phyloP scores from a whole-genome alignment of 2,113 vertebrate species.

The Mormyrus iriodes region DNA sequence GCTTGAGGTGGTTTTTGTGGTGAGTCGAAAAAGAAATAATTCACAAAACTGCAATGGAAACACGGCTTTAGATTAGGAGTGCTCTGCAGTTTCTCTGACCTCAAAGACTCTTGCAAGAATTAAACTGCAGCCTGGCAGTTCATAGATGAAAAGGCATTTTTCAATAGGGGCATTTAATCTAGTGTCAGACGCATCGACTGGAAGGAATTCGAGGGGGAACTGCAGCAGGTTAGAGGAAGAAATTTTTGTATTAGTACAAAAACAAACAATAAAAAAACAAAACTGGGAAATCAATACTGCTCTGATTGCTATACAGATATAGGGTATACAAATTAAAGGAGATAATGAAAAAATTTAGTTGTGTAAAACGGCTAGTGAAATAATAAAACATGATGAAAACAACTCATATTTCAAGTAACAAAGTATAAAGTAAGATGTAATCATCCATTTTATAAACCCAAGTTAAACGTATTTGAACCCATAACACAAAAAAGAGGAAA shows the following conservation, averaged over 20 bases:
- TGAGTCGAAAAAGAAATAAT: neutral
- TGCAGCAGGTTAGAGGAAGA: neutral
- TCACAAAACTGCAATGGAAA: neutral
- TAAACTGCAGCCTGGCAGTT: neutral
- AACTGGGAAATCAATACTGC: conserved; percentile 11
- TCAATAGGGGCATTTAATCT: conserved; percentile 12
- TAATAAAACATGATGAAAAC: neutral
- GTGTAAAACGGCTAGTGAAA: neutral
- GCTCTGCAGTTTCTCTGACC: neutral
- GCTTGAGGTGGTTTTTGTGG: neutral
- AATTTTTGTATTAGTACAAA: neutral
- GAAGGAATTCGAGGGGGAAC: conserved; percentile 8
- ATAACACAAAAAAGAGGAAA: neutral
- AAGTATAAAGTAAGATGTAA: neutral
- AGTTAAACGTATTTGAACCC: neutral
- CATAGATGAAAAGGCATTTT: conserved; percentile 3
- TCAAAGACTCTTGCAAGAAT: neutral
- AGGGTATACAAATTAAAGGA: neutral
- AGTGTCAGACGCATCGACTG: neutral
- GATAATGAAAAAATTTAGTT: conserved; percentile 20
- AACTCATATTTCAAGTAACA: neutral
- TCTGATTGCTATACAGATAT: neutral
- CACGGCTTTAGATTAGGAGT: neutral
- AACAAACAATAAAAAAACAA: neutral
- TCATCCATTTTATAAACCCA: neutral